phyloP scores from a whole-genome alignment of 2,797 vertebrate genomes.

The Myoxocephalus aenaeus region DNA sequence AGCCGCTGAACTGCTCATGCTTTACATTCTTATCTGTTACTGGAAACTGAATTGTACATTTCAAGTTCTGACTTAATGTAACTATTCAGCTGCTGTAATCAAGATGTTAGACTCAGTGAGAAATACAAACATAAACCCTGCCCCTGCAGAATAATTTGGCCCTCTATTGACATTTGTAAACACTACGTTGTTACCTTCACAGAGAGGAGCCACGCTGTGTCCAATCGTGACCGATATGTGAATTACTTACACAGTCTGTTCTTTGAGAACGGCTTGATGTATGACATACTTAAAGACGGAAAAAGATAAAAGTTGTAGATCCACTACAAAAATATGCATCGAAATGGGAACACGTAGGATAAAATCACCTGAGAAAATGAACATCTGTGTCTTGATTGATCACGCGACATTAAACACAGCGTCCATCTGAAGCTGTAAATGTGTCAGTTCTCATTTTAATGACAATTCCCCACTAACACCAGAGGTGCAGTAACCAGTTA shows the following conservation, averaged over 20 bases:
- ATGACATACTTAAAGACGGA: too few species aligned
- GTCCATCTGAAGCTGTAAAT: neutral
- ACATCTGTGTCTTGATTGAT: slow-evolving; percentile 18
- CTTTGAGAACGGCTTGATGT: too few species aligned
- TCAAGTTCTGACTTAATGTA: neutral
- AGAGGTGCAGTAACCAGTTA: neutral
- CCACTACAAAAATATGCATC: too few species aligned
- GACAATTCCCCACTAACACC: neutral
- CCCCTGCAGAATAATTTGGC: neutral
- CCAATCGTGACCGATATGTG: too few species aligned
- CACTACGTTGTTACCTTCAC: too few species aligned
- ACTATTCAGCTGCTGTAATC: neutral
- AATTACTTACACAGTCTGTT: too few species aligned
- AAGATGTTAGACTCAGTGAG: neutral
- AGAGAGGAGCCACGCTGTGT: too few species aligned
- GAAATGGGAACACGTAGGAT: neutral
- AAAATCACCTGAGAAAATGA: neutral
- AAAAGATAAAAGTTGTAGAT: too few species aligned
- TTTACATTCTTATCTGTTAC: neutral
- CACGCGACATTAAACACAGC: neutral
- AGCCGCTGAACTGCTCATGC: neutral
- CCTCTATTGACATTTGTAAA: too few species aligned
- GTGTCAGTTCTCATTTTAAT: neutral
- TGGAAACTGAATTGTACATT: neutral
- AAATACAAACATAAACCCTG: neutral